Evolutionary conservation across 2,888 invertebrate genomes (phyloP), one percentile per base, ranked within the genome.

Genomic region (Idaea aversata): DNA sequence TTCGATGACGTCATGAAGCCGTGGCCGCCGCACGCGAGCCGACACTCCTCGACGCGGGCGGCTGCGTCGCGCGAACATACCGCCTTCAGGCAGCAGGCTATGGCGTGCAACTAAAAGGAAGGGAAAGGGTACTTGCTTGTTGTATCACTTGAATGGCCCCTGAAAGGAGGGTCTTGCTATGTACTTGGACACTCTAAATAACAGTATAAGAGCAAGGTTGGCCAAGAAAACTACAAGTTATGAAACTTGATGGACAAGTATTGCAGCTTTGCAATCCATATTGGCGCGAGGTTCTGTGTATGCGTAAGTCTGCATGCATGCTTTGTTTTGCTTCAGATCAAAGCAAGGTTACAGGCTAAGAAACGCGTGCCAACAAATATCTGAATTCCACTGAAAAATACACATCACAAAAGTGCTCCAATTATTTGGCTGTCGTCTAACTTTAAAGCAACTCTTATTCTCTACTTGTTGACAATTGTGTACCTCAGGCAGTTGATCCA

Each of bases 11-110:
- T 94, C 96, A 97, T 96, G 88, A 96, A 99, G 4, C 99, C 99
- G 84, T 99, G 98, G 0, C 99, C 99, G 5, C 99, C 99, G 84
- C 99, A 99, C 0, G 98, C 94, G 73, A 97, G 90, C 16, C 98
- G 95, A 75, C 97, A 95, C 67, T 94, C 95, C 84, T 98, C 98
- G 3, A 98, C 94, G 0, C 95, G 95, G 10, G 88, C 86, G 0
- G 96, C 90, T 0, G 95, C 95, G 82, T 97, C 96, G 3, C 95
- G 94, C 10, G 97, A 95, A 73, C 95, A 95, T 13, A 98, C 95
- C 0, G 98, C 97, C 88, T 99, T 99, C 66, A 99, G 86, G 71
- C 98, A 98, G 79, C 98, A 97, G 0, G 98, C 95, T 64, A 98
- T 85, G 0, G 98, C 98, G 85, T 99, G 99, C 7, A 98, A 90